Evolutionary conservation across 1,140 invertebrate species (phyloP).

Genomic region (Epicauta chinensis): DNA sequence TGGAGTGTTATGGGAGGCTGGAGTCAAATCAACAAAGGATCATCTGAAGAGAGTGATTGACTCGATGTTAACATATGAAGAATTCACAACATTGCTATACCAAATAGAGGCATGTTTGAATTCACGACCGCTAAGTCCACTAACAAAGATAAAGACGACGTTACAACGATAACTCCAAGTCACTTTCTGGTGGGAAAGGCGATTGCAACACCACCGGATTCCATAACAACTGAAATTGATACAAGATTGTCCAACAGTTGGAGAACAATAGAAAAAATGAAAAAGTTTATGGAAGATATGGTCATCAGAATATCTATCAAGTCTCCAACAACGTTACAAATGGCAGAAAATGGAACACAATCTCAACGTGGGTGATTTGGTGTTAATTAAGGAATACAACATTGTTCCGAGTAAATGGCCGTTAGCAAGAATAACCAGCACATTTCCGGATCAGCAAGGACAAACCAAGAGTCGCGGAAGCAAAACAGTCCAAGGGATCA

Average conservation of each 20-base stretch:
- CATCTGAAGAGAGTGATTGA: background rate
- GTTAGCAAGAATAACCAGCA: constrained; percentile 17
- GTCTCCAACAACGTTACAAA: constrained; percentile 29
- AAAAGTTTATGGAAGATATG: constrained; percentile 39
- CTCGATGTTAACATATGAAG: background rate
- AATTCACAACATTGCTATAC: background rate
- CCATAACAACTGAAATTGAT: background rate
- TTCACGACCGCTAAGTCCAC: too few species aligned
- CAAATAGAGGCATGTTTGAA: constrained; percentile 6
- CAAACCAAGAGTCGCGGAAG: constrained; percentile 4
- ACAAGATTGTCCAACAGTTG: constrained; percentile 14
- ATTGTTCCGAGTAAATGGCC: constrained; percentile 36
- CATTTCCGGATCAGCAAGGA: constrained; percentile 20
- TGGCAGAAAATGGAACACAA: constrained; percentile 18
- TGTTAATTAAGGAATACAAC: constrained; percentile 37
- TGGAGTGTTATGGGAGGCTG: background rate
- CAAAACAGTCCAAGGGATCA: too few species aligned
- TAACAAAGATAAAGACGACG: background rate
- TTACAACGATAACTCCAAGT: constrained; percentile 17
- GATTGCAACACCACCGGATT: background rate
- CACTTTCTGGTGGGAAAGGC: constrained; percentile 4
- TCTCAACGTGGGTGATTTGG: constrained; percentile 27
- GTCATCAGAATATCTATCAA: constrained; percentile 33
- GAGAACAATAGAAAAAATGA: constrained; percentile 20
- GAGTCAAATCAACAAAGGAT: background rate